A percentile compares a stretch with the other conserved stretches of the same genome.
These are phyloP conservation scores for Junonia oenone DNA, from an alignment of 2,888 invertebrate species.

Conservation along the genomic window DNA sequence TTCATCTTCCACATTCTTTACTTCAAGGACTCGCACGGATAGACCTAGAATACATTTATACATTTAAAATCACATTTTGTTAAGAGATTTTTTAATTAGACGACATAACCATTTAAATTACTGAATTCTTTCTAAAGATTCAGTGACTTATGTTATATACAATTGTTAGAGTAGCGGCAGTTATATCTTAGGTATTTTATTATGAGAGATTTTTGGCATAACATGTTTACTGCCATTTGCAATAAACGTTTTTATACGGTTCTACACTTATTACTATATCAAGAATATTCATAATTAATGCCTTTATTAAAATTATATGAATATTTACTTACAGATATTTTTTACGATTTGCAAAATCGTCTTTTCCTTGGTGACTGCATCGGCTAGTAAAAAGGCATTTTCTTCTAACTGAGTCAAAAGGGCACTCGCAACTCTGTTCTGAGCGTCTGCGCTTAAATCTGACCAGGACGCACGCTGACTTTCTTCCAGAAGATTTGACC, in stretches of 20 bases:
- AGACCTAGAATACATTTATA: conserved; percentile 79
- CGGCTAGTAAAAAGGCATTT: conserved; percentile 92
- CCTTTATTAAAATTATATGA: no score
- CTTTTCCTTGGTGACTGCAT: conserved; percentile 90
- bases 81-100: no score
- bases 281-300: no score
- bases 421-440: conserved; percentile 91
- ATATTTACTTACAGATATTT: conserved; percentile 95
- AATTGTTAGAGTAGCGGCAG: no score
- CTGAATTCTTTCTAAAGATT: no score
- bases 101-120: no score
- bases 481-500: conserved; percentile 91
- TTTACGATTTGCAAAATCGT: conserved; percentile 90
- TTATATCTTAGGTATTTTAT: no score
- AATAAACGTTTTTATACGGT: no score
- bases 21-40: conserved; percentile 90
- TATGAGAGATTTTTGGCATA: no score
- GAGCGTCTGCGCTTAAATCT: conserved; percentile 90
- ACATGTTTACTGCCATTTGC: no score
- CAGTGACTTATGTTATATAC: no score
- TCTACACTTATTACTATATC: no score
- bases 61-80: background rate
- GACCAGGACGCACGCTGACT: conserved; percentile 92
- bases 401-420: conserved; percentile 91
- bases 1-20: conserved; percentile 86